These are phyloP conservation scores for Coregonus suidteri DNA, from an alignment of 2,797 vertebrate species.

Conservation along the genomic window DNA sequence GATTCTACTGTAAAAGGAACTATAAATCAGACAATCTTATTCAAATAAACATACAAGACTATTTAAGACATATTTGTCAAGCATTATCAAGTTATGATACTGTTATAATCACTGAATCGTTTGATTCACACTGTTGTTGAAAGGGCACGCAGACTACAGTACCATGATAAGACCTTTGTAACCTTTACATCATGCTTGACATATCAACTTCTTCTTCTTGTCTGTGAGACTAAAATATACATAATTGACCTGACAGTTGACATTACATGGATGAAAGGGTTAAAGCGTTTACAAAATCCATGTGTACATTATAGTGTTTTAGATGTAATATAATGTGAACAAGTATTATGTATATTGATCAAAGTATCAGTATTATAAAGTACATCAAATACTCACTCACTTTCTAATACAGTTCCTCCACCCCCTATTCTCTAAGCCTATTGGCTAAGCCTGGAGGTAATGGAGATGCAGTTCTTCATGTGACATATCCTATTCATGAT, in stretches of 20 bases:
- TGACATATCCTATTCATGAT: constrained; percentile 9
- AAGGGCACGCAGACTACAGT: constrained; percentile 35
- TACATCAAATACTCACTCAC: not conserved
- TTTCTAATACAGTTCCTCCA: not conserved
- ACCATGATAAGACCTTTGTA: constrained; percentile 51
- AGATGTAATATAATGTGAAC: constrained; percentile 33
- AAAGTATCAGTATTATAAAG: not conserved
- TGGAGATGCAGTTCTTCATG: not conserved
- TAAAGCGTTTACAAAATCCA: constrained; percentile 29
- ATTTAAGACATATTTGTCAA: not conserved
- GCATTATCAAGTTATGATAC: constrained; percentile 25
- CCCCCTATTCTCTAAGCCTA: not conserved
- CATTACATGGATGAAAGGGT: constrained; percentile 53
- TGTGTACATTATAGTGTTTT: constrained; percentile 3
- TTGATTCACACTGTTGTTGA: constrained; percentile 56
- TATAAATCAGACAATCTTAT: not conserved
- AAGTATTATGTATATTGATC: constrained; percentile 13
- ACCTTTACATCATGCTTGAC: constrained; percentile 51
- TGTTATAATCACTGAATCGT: constrained; percentile 51
- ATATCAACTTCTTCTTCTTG: constrained; percentile 56
- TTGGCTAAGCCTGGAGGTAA: constrained; percentile 1
- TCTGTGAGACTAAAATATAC: constrained; percentile 58
- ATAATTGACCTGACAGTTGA: constrained; percentile 55
- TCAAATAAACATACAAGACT: not conserved
- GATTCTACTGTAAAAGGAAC: too few relatives aligned